Percentiles rank a stretch among this genome's conserved stretches.
phyloP scores from a whole-genome alignment of 2,113 vertebrate species.

The Colius striatus region DNA sequence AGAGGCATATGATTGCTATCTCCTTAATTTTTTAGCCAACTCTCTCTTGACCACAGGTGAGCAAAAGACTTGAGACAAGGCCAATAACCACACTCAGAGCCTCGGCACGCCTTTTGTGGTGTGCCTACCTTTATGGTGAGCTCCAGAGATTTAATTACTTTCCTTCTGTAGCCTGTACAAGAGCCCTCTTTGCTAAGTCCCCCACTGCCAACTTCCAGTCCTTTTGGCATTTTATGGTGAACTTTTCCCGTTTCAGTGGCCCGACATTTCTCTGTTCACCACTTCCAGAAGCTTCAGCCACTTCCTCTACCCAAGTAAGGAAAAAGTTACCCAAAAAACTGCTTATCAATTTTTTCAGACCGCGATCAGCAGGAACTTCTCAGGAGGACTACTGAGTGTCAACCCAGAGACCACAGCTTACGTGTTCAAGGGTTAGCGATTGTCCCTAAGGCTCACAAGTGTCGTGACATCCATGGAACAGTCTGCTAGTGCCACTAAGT shows the following conservation, averaged over 20 bases:
- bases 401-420: not conserved
- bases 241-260: accelerated
- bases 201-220: not conserved
- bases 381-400: accelerated
- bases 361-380: not conserved
- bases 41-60: not conserved
- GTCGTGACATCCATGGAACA: accelerated
- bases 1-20: accelerated
- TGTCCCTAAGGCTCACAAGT: too few relatives aligned
- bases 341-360: not conserved
- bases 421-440: accelerated
- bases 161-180: not conserved
- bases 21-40: not conserved
- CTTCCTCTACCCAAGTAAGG: not conserved
- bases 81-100: not conserved
- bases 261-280: not conserved
- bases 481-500: accelerated
- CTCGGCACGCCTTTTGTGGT: accelerated
- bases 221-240: not conserved
- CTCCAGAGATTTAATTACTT: not conserved
- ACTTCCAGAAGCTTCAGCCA: not conserved
- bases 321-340: too few relatives aligned
- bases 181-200: not conserved
- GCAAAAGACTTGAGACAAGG: not conserved
- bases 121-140: accelerated